Conservation (phyloP, 2,113 vertebrate genomes). For the Salvator merianae region DNA sequence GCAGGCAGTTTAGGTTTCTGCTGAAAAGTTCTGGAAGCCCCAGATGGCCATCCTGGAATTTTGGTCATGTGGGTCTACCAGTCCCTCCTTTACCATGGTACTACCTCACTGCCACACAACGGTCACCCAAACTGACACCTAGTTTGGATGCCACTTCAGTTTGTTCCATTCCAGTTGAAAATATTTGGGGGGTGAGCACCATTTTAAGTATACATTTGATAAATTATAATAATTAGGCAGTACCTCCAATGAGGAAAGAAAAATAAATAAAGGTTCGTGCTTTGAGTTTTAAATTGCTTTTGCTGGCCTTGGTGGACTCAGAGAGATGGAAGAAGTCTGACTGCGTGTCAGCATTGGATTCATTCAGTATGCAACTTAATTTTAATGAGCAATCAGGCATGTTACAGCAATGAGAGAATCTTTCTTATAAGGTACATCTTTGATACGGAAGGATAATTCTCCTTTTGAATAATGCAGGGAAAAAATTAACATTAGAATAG, state of each 20-base stretch:
- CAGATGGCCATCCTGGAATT: too few species aligned
- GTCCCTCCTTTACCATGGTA: too few species aligned
- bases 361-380: constrained; percentile 23
- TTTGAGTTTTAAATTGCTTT: constrained; percentile 35
- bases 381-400: constrained; percentile 38
- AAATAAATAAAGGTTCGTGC: constrained; percentile 2
- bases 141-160: constrained; percentile 28
- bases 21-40: too few species aligned
- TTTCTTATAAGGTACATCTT: constrained; percentile 14
- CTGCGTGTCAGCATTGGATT: constrained; percentile 25
- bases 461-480: constrained; percentile 6
- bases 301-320: constrained; percentile 26
- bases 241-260: constrained; percentile 35
- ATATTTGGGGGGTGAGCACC: too few species aligned
- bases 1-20: too few species aligned
- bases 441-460: background rate
- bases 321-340: background rate
- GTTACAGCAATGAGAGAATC: background rate
- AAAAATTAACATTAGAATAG: constrained; percentile 31
- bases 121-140: too few species aligned
- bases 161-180: constrained; percentile 60
- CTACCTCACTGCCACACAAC: too few species aligned
- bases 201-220: constrained; percentile 58
- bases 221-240: constrained; percentile 58
- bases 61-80: too few species aligned